A percentile compares a stretch with the other conserved stretches of the same genome.
These are phyloP conservation scores for Ricordea florida DNA, from an alignment of 92 coral and sea anemone species.

Conservation along the genomic window DNA sequence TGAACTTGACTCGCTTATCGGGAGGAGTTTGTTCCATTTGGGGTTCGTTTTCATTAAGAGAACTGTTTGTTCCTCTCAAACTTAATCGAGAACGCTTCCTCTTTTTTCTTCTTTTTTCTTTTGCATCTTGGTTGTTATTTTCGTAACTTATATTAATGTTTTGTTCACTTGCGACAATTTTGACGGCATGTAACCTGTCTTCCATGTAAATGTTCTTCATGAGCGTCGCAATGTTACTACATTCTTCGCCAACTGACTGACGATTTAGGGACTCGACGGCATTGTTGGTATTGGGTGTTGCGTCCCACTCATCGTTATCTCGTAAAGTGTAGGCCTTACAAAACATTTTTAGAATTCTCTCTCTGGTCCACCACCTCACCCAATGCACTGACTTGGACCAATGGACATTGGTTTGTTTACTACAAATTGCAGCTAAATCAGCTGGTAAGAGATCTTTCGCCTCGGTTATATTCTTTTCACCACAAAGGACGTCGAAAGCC, in stretches of 20 bases:
- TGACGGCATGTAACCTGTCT: constrained; percentile 11
- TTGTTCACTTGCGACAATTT: constrained; percentile 6
- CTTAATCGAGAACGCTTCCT: constrained; percentile 6
- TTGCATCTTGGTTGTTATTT: not conserved
- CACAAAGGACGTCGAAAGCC: too few relatives aligned
- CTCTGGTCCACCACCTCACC: not conserved
- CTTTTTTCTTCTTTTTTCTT: not conserved
- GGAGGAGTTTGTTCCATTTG: constrained; percentile 16
- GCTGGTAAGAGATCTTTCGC: too few relatives aligned
- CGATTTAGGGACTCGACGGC: not conserved
- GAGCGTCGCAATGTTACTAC: not conserved
- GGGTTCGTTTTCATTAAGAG: not conserved
- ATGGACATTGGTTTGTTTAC: too few relatives aligned
- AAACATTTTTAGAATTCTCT: not conserved
- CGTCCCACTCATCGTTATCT: not conserved
- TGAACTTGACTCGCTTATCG: not conserved
- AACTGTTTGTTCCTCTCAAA: constrained; percentile 4
- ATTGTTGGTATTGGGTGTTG: not conserved
- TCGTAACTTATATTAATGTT: constrained; percentile 5
- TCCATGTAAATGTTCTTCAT: constrained; percentile 18
- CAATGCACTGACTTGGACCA: not conserved
- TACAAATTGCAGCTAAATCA: too few relatives aligned
- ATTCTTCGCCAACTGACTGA: not conserved
- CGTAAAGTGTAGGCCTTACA: too few relatives aligned
- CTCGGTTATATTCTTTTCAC: too few relatives aligned